phyloP scores from a whole-genome alignment of 2,113 vertebrate genomes.

The Pelecanus crispus region DNA sequence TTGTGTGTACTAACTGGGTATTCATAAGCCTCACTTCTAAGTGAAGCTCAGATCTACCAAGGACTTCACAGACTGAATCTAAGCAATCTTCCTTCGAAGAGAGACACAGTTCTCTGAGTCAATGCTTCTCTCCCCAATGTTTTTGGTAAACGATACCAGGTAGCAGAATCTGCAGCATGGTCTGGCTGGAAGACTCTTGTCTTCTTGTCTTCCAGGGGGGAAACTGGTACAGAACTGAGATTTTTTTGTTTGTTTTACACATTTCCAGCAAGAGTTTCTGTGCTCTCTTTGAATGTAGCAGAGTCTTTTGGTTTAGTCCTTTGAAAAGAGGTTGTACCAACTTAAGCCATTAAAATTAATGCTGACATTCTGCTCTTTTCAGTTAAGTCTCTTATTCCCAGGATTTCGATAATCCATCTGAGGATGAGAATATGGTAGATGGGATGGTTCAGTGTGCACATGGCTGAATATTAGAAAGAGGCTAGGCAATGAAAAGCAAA shows the following conservation, averaged over 20 bases:
- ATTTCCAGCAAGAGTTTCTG: background rate
- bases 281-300: background rate
- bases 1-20: fast-evolving
- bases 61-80: background rate
- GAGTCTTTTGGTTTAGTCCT: background rate
- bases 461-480: background rate
- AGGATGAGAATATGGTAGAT: background rate
- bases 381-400: background rate
- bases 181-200: background rate
- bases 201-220: too few relatives aligned
- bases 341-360: background rate
- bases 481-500: background rate
- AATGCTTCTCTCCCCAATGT: background rate
- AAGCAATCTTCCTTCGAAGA: background rate
- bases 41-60: background rate
- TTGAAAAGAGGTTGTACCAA: background rate
- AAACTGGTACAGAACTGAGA: background rate
- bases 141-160: background rate
- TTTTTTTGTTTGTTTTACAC: background rate
- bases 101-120: fast-evolving
- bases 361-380: background rate
- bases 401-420: background rate
- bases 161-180: background rate
- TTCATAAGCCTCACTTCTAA: background rate
- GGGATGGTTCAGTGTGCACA: background rate